Percentiles rank a stretch among this genome's conserved stretches.
These are phyloP conservation scores for Rhinophrynus dorsalis DNA, from an alignment of 2,797 vertebrate genomes.

Conservation along the genomic window DNA sequence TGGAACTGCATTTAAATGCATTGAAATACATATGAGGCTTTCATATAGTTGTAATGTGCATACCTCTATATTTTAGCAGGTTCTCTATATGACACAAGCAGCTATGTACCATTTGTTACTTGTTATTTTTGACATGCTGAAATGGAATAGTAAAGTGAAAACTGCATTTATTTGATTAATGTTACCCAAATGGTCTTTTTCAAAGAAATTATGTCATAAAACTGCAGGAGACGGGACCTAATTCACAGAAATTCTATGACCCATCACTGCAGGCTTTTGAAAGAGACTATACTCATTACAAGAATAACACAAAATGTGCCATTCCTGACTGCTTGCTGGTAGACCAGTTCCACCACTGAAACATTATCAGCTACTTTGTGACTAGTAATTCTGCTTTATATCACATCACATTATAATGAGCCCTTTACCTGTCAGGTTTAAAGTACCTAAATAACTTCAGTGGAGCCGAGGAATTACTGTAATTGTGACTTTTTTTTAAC, in stretches of 20 bases:
- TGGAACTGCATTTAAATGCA: background rate
- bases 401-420: conserved; percentile 51
- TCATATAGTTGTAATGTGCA: too few species aligned
- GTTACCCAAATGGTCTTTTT: conserved; percentile 53
- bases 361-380: conserved; percentile 56
- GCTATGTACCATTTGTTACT: conserved; percentile 3
- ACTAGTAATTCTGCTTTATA: conserved; percentile 57
- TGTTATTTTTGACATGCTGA: conserved; percentile 5
- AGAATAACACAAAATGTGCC: conserved; percentile 47
- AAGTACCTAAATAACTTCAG: conserved; percentile 47
- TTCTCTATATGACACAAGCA: background rate
- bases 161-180: conserved; percentile 59
- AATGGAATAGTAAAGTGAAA: conserved; percentile 31
- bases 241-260: conserved; percentile 49
- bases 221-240: conserved; percentile 50
- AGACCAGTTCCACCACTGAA: conserved; percentile 59
- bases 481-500: background rate
- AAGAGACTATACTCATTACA: conserved; percentile 31
- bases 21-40: background rate
- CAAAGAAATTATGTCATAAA: conserved; percentile 52
- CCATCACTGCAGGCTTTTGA: conserved; percentile 54
- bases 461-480: background rate
- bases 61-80: background rate
- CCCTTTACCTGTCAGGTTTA: conserved; percentile 51
- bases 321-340: conserved; percentile 56